Evolutionary conservation across 1,140 invertebrate species (phyloP), one percentile per base, ranked within the genome.

Genomic region (Bombus difficillimus): DNA sequence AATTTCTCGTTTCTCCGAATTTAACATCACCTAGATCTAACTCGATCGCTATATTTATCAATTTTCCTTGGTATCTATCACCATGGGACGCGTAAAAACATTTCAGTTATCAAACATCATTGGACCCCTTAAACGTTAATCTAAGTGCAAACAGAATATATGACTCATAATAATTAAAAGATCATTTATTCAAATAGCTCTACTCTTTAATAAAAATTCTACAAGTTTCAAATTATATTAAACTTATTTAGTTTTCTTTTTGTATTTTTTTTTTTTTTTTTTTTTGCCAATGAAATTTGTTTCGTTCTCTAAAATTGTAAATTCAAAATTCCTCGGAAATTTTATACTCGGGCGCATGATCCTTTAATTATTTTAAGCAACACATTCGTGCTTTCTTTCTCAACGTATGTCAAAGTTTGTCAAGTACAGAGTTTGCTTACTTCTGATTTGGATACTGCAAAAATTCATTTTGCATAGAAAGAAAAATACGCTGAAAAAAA

Each of bases 21-120:
- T 32, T 32, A 66, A 83, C 72, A 25, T 53, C 39, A 43, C 53
- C 64, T 84, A 57, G 64, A 57, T 80, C 41, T 80, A 64, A 71
- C 39, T 57, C 53, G 25, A 53, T 77, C 62, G 13, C 34, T 39
- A 74, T 34, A 53, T 77, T 68, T 39, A 41, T 57, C 64, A 22
- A 34, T 77, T 37, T 28, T 57, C 12, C 6, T 34, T n/a, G 47
- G 43, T 22, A n/a, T 39, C 41, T 81, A 22, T 22, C 64, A 13
- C 34, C n/a, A 28, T 66, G 73, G 64, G 41, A 76, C 72, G 32
- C 9, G 47, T 32, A n/a, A 66, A 66, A 47, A 15, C 9, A 9
- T 43, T 59, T 4, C 57, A 47, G 9, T 41, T 28, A 9, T n/a
- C 37, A 41, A 66, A 15, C 12, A 9, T 18, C 8, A 39, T 59